Conservation (phyloP, 1,140 invertebrate genomes). For the Bombus affinis region DNA sequence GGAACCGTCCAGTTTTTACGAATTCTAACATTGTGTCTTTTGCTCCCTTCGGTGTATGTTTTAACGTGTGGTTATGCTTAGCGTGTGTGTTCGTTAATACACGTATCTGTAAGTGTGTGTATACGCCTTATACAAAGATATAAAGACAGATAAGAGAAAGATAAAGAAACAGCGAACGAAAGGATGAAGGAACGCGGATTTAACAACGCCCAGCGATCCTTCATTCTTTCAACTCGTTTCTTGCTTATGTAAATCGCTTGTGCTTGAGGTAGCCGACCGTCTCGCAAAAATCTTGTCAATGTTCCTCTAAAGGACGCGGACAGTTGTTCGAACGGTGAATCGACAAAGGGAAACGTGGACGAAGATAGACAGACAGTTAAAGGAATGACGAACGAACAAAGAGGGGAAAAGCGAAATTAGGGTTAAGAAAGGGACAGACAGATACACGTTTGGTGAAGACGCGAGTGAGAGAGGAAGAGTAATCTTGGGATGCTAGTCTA, state of each 20-base stretch:
- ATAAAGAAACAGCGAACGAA: neutral
- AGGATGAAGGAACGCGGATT: conserved; percentile 35
- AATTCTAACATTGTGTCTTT: conserved; percentile 50
- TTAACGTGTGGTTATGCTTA: neutral
- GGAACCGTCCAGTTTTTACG: conserved; percentile 28
- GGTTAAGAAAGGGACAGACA: neutral
- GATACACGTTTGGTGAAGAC: neutral
- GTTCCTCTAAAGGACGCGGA: neutral
- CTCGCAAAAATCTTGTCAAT: conserved; percentile 14
- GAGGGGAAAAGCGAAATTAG: too few relatives aligned
- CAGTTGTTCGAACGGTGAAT: neutral
- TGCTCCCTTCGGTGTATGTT: conserved; percentile 58
- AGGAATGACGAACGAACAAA: too few relatives aligned
- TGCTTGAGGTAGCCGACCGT: conserved; percentile 48
- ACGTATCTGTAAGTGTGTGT: neutral
- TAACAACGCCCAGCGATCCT: neutral
- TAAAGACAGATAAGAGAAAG: neutral
- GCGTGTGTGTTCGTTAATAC: neutral
- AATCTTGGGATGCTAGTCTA: conserved; percentile 43
- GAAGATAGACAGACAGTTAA: neutral
- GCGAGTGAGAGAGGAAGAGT: conserved; percentile 33
- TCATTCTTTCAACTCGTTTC: conserved; percentile 7
- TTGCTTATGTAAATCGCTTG: conserved; percentile 30
- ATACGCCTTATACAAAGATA: neutral
- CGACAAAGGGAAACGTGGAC: neutral